Conservation (phyloP, 2,888 invertebrate species). For the Eumerus sabulonum region DNA sequence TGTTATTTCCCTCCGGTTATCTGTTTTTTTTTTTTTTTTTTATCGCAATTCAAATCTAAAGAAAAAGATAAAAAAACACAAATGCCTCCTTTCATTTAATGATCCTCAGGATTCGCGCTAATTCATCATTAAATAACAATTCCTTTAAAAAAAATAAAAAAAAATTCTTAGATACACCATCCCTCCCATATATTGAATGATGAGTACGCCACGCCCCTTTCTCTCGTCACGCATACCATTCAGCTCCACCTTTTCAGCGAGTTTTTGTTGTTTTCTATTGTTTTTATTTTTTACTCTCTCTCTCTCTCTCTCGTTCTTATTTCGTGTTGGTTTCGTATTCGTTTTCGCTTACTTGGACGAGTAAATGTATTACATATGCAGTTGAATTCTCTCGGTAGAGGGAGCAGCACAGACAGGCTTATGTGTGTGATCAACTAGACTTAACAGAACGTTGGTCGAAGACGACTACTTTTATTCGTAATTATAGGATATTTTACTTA, state of each 20-base stretch:
- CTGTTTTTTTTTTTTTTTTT: too few relatives aligned
- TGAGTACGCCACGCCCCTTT: conserved; percentile 16
- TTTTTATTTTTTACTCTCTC: conserved; percentile 2
- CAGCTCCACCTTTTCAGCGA: conserved; percentile 42
- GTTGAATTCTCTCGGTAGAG: neutral
- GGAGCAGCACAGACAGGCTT: conserved; percentile 3
- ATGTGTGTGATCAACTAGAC: conserved; percentile 14
- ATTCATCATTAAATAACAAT: too few relatives aligned
- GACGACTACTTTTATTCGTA: neutral
- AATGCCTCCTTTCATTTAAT: too few relatives aligned
- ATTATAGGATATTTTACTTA: neutral
- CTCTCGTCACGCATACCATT: conserved; percentile 16
- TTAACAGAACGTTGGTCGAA: conserved; percentile 43
- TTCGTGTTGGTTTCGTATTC: conserved; percentile 1
- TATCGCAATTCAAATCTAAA: too few relatives aligned
- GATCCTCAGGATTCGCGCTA: too few relatives aligned
- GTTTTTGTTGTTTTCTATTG: conserved; percentile 4
- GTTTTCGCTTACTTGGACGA: conserved; percentile 3
- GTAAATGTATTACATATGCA: conserved; percentile 20
- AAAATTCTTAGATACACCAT: too few relatives aligned
- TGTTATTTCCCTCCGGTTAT: too few relatives aligned
- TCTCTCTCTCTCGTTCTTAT: neutral
- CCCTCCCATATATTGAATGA: neutral
- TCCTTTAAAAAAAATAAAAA: neutral
- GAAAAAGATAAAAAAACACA: too few relatives aligned